Percentiles rank a stretch among this genome's conserved stretches.
Conservation (phyloP, 2,888 invertebrate genomes). For the Stramonita haemastoma region DNA sequence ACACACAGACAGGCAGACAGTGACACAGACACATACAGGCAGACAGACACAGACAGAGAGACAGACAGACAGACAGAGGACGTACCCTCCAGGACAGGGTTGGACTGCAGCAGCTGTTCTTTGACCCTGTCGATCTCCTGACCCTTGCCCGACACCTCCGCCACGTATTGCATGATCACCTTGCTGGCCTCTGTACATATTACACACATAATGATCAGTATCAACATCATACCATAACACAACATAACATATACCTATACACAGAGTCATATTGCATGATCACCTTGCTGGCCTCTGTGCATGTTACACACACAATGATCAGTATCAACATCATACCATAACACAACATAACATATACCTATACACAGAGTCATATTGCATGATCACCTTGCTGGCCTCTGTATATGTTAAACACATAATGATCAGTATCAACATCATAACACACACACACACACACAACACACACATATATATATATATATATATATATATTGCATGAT, state of each 20-base stretch:
- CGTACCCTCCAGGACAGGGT: conserved; percentile 86
- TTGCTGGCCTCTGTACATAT: conserved; percentile 85
- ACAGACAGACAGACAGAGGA: neutral
- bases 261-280: conserved; percentile 91
- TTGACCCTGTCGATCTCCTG: conserved; percentile 81
- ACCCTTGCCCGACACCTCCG: conserved; percentile 80
- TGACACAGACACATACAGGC: too few relatives aligned
- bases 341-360: too few relatives aligned
- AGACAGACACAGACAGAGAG: neutral
- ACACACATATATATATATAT: too few relatives aligned
- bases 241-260: too few relatives aligned
- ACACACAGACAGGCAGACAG: neutral
- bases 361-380: too few relatives aligned
- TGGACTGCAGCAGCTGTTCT: conserved; percentile 87
- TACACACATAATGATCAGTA: too few relatives aligned
- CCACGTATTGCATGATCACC: conserved; percentile 89
- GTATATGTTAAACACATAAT: conserved; percentile 33
- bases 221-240: too few relatives aligned
- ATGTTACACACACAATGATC: too few relatives aligned
- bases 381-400: conserved; percentile 90
- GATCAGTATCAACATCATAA: neutral
- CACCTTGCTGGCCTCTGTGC: conserved; percentile 87
- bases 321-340: too few relatives aligned
- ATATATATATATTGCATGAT: neutral
- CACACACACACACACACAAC: neutral